Evolutionary conservation across 2,797 vertebrate species (phyloP).

Genomic region (Falco cherrug): DNA sequence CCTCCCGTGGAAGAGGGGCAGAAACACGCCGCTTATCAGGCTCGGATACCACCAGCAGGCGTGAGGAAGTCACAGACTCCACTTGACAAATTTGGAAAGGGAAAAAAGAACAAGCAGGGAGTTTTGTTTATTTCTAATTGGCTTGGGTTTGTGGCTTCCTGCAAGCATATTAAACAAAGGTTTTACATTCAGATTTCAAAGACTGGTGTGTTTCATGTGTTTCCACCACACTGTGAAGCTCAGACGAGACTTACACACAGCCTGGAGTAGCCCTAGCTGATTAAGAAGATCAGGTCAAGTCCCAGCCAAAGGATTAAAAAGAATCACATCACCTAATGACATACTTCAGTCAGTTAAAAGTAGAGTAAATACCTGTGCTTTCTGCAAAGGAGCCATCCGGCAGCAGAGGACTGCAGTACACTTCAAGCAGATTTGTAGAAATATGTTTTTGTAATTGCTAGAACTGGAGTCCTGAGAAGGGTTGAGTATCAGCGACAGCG

Average conservation of each 20-base stretch:
- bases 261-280: not conserved
- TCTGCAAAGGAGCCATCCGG: slow-evolving; percentile 96
- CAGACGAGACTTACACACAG: not conserved
- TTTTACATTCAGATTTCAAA: not conserved
- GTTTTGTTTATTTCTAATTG: not conserved
- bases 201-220: not conserved
- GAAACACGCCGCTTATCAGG: not conserved
- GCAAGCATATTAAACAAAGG: not conserved
- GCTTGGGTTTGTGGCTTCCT: not conserved
- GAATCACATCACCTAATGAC: not conserved
- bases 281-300: not conserved
- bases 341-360: not conserved
- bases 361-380: slow-evolving; percentile 86
- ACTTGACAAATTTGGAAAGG: not conserved
- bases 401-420: slow-evolving; percentile 95
- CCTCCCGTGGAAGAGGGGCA: not conserved
- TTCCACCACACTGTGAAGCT: not conserved
- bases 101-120: not conserved
- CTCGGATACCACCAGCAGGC: not conserved
- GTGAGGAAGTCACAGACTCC: not conserved
- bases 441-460: slow-evolving; percentile 88
- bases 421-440: slow-evolving; percentile 94
- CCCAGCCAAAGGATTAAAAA: not conserved
- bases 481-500: slow-evolving; percentile 91
- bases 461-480: slow-evolving; percentile 83